Base-by-base conservation (phyloP, 2,888 invertebrate species). In the Zhuqinia jingwanae region DNA sequence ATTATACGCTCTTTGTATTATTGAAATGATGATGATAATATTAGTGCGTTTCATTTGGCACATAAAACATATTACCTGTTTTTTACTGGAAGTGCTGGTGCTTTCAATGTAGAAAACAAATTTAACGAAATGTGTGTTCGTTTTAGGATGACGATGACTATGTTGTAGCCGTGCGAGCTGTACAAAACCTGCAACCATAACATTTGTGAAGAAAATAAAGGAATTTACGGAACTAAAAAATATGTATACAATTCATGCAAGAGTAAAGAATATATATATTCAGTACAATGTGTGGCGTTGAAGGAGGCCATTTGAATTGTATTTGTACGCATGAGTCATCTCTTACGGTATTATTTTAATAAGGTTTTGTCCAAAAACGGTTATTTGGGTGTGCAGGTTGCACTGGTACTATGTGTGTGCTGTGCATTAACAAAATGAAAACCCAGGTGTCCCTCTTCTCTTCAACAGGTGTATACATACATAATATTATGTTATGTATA, bases 261-360 rank as follows among this genome's bases (percentile, higher is more conserved):
- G 25, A 22, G 25, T 58, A 36, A 36, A 36, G 36, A 3, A 36
- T 36, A 36, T 36, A 58, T 25, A 25, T 36, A 1, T n/a, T 27
- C 6, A 13, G 2, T 63, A 60, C 15, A 22, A 68, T 27, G 30
- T 15, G 17, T 50, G 13, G 11, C 25, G 53, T 58, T 25, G 50
- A 73, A 73, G 30, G 73, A 50, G 50, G 27, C 27, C 73, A 73
- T 73, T 50, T 53, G 10, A 8, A 30, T 53, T 73, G 27, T 50
- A 73, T 73, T 73, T 73, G 47, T 50, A 76, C 30, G 77, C 84
- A 89, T 91, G 91, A 90, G 87, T 91, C 90, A 91, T 90, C 88
- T 88, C 84, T 88, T 90, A 90, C 90, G 90, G 90, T 90, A 90
- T 88, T 90, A 90, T 90, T 90, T 91, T 91, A 91, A 91, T 91